These are phyloP conservation scores for Salvelinus alpinus DNA, from an alignment of 2,113 vertebrate genomes.

Conservation along the genomic window DNA sequence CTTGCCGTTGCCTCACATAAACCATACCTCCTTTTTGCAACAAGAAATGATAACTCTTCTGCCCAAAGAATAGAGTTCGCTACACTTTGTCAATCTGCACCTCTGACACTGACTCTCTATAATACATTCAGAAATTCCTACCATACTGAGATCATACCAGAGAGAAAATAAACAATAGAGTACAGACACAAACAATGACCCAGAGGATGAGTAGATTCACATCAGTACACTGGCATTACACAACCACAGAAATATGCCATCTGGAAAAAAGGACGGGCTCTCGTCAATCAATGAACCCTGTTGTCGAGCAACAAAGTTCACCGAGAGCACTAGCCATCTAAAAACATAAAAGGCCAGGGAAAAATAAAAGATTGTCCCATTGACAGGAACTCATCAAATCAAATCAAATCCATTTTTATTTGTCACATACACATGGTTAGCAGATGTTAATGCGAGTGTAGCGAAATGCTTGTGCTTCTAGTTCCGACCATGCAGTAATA, in stretches of 20 bases:
- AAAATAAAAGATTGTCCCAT: slow-evolving; percentile 54
- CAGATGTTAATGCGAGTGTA: no score
- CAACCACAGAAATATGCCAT: slow-evolving; percentile 55
- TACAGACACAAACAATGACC: slow-evolving; percentile 46
- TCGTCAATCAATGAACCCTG: slow-evolving; percentile 54
- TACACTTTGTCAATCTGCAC: not conserved
- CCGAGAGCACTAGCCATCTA: slow-evolving; percentile 15
- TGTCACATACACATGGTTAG: no score
- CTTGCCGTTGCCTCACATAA: no score
- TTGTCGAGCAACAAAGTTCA: slow-evolving; percentile 52
- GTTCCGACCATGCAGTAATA: no score
- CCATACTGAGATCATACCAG: slow-evolving; percentile 50
- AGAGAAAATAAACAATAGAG: slow-evolving; percentile 25
- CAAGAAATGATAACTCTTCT: no score
- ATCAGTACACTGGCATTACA: slow-evolving; percentile 45
- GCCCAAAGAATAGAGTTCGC: no score
- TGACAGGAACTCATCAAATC: slow-evolving; percentile 28
- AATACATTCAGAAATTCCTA: slow-evolving; percentile 5
- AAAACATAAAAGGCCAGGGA: slow-evolving; percentile 43
- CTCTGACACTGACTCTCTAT: slow-evolving; percentile 8
- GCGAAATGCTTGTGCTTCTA: no score
- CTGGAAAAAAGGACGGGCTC: slow-evolving; percentile 39
- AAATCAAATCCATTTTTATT: no score
- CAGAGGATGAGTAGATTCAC: slow-evolving; percentile 43
- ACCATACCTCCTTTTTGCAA: no score